A percentile compares a stretch with the other conserved stretches of the same genome.
These are phyloP conservation scores for Osmerus mordax DNA, from an alignment of 2,113 vertebrate genomes.

Conservation along the genomic window DNA sequence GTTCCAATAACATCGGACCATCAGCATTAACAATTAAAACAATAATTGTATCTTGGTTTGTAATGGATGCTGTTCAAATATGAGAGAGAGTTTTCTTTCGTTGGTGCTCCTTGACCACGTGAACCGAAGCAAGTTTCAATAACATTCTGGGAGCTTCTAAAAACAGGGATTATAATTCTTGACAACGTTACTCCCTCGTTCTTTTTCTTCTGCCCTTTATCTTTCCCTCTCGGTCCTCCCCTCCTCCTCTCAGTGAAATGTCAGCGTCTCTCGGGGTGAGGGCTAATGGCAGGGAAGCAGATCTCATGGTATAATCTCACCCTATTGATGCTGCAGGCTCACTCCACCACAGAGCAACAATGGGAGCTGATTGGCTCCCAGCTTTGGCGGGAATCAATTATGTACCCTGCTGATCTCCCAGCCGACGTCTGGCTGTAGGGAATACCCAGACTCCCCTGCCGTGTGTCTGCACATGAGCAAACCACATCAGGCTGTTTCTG, in stretches of 20 bases:
- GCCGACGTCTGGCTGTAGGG: background rate
- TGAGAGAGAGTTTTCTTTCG: too few relatives aligned
- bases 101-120: background rate
- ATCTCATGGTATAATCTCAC: slow-evolving; percentile 11
- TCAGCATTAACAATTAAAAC: too few relatives aligned
- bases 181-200: background rate
- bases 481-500: too few relatives aligned
- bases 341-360: slow-evolving; percentile 13
- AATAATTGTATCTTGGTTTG: too few relatives aligned
- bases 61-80: too few relatives aligned
- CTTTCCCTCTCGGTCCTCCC: background rate
- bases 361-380: slow-evolving; percentile 22
- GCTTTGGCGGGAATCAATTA: slow-evolving; percentile 24
- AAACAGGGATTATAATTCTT: background rate
- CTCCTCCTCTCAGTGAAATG: background rate
- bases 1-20: too few relatives aligned
- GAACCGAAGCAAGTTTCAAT: background rate
- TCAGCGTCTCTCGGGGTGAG: background rate
- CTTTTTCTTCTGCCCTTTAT: background rate
- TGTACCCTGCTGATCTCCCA: background rate
- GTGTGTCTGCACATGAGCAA: background rate
- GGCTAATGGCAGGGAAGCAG: slow-evolving; percentile 6
- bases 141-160: background rate
- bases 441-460: background rate
- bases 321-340: slow-evolving; percentile 20